Evolutionary conservation across 2,797 vertebrate genomes (phyloP), one percentile per base, ranked within the genome.

Genomic region (Diglossa cyanea): DNA sequence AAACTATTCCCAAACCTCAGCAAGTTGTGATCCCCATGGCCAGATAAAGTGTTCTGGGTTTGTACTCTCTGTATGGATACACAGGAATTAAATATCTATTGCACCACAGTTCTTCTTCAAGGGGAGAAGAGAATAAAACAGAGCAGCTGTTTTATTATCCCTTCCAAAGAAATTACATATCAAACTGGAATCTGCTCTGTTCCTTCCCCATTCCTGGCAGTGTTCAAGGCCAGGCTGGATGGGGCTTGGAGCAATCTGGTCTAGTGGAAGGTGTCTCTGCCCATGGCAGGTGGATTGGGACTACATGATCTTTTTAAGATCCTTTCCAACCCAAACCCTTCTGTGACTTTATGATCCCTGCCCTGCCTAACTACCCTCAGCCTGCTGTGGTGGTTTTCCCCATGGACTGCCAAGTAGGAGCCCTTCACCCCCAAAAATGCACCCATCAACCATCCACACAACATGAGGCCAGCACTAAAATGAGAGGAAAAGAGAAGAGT

Each of bases 381-480:
- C 37, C 9, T 31, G 19, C 5, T 8, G 13, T 4, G 7, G 37
- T 25, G 16, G 5, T 33, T 85, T 63, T 67, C 28, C 20, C 76
- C 33, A 2, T 2, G 4, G 82, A 24, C 45, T 75, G 18, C 13
- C 16, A 33, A 45, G 16, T 7, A 20, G 0, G 3, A 75, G 23
- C 9, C 9, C 9, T 37, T 78, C 35, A 33, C 17, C 17, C 10
- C 54, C 20, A 66, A 73, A 76, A 78, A 24, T 8, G 6, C 26
- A 31, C 55, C 48, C 51, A 26, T 16, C 13, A 45, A 37, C 68
- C 8, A 11, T 3, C 9, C 42, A 33, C 0, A 2, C 18, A 21
- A 8, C 1, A 0, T 1, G 3, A 44, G 10, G 17, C 31, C 1
- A 8, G 45, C 31, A 33, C 17, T 17, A 70, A 79, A 68, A 17